Base-by-base conservation (phyloP, 2,113 vertebrate species). In the Sardina pilchardus region DNA sequence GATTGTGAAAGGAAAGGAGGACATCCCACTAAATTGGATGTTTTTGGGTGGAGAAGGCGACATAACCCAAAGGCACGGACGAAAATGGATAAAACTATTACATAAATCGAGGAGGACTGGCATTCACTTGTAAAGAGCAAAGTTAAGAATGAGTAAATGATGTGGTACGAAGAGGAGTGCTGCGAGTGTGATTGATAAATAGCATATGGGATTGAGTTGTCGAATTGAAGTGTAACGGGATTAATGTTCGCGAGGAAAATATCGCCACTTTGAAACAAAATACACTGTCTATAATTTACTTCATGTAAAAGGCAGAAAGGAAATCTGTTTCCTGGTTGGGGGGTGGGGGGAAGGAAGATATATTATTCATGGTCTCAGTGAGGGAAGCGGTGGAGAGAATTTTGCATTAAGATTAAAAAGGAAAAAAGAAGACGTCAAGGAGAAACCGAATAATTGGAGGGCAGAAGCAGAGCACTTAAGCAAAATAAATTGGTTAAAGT, bases 311-410 rank as follows among this genome's bases (percentile, higher is more conserved):
- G 90, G 85, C 81, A 89, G 84, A 92, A 91, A 93, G 93, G 94
- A 94, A 93, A 94, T 91, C 90, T 91, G 91, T 93, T 93, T 94
- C 93, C 94, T 94, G 92, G 92, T 92, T 87, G 80, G 85, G 89
- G 83, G 87, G 85, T 71, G 88, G 91, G 91, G 89, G 85, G 71
- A 30, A 75, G 84, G 85, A 86, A 85, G 81, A 91, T 92, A 91
- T 90, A 93, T 92, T 93, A 92, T 95, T 92, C 91, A 93, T 95
- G 91, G 88, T 92, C 91, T 91, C 88, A 90, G 91, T 90, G 84
- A 86, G 90, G 90, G 91, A 87, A 89, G 88, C 90, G 91, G 86
- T 90, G 90, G 88, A 89, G 89, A 90, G 82, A 88, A 89, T 91
- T 92, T 92, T 90, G 89, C 86, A 63, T 88, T 85, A 89, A 93